These are phyloP conservation scores for Cyrtorhinus lividipennis DNA, from an alignment of 1,140 invertebrate genomes.

Conservation along the genomic window DNA sequence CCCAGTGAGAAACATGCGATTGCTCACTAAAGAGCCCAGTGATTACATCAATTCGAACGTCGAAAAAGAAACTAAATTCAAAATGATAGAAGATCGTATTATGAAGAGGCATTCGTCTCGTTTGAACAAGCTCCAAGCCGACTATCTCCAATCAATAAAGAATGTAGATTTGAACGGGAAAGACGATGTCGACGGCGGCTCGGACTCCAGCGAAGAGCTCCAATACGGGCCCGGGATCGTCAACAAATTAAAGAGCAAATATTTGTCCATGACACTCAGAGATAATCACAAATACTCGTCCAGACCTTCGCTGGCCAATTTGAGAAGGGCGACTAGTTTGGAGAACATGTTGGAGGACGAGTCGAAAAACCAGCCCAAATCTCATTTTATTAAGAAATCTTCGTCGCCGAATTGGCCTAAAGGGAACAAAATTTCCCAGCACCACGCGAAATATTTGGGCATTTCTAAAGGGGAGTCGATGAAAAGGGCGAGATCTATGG, in stretches of 20 bases:
- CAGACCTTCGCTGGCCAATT: slow-evolving; percentile 43
- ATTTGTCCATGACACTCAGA: slow-evolving; percentile 61
- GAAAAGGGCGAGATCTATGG: slow-evolving; percentile 71
- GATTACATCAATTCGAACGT: slow-evolving; percentile 30
- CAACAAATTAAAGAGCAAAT: slow-evolving; percentile 66
- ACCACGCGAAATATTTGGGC: slow-evolving; percentile 22
- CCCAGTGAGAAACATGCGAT: slow-evolving; percentile 13
- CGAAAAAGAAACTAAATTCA: slow-evolving; percentile 26
- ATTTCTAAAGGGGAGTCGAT: slow-evolving; percentile 38
- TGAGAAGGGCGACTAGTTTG: slow-evolving; percentile 64
- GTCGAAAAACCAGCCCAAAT: slow-evolving; percentile 16
- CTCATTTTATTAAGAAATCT: slow-evolving; percentile 20
- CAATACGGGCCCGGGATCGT: slow-evolving; percentile 86
- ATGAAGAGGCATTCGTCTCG: slow-evolving; percentile 17
- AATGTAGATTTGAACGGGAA: slow-evolving; percentile 17
- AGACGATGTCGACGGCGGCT: slow-evolving; percentile 25
- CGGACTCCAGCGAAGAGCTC: slow-evolving; percentile 56
- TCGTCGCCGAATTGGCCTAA: not conserved
- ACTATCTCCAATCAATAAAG: slow-evolving; percentile 11
- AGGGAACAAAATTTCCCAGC: slow-evolving; percentile 20
- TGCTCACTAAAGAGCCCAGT: slow-evolving; percentile 1
- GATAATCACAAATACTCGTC: slow-evolving; percentile 41
- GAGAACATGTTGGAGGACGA: slow-evolving; percentile 68
- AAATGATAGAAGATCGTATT: slow-evolving; percentile 21
- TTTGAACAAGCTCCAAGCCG: slow-evolving; percentile 25